These are phyloP conservation scores for Chalcis sispes DNA, from an alignment of 2,888 invertebrate species.

Conservation along the genomic window DNA sequence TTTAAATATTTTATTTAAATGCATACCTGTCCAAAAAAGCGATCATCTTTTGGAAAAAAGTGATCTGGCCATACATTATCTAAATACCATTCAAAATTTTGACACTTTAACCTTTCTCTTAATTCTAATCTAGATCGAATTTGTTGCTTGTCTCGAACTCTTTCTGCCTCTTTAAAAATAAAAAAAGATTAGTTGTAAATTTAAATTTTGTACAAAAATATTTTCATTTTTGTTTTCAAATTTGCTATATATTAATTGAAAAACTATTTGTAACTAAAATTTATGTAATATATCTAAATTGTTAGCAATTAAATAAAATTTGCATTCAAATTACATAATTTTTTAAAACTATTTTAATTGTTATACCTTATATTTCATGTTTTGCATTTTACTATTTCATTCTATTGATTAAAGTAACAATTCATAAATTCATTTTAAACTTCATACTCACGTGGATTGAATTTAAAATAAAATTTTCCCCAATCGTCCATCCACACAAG, in stretches of 20 bases:
- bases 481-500: conserved; percentile 99
- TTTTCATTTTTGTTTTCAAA: too few relatives aligned
- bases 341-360: too few relatives aligned
- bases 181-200: conserved; percentile 13
- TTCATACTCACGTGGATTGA: conserved; percentile 82
- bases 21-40: conserved; percentile 90
- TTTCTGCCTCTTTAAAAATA: conserved; percentile 78
- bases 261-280: too few relatives aligned
- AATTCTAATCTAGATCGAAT: conserved; percentile 82
- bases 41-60: conserved; percentile 91
- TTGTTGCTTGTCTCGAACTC: conserved; percentile 80
- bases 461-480: conserved; percentile 93
- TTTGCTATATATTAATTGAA: too few relatives aligned
- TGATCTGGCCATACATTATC: conserved; percentile 97
- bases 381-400: too few relatives aligned
- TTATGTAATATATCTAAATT: background rate
- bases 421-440: too few relatives aligned
- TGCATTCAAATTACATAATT: conserved; percentile 14
- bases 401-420: conserved; percentile 2
- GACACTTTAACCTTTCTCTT: conserved; percentile 85
- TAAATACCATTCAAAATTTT: conserved; percentile 95
- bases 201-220: background rate
- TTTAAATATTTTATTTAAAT: too few relatives aligned
- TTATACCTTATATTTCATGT: too few relatives aligned
- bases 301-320: background rate